These are phyloP conservation scores for Oryzias celebensis DNA, from an alignment of 2,113 vertebrate species.

Conservation along the genomic window DNA sequence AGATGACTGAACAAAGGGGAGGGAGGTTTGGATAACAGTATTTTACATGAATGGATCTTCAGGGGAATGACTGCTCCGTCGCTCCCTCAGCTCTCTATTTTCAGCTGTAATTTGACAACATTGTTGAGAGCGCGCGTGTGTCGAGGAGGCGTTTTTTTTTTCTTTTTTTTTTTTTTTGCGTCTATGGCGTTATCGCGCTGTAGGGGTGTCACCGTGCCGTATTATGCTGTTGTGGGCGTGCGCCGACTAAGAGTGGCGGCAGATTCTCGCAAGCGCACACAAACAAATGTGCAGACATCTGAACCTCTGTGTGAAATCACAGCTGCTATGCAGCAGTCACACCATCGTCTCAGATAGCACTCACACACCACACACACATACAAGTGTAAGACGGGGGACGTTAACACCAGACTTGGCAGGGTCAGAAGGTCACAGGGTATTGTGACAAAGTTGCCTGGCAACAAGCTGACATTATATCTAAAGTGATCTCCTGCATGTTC, in stretches of 20 bases:
- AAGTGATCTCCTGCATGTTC: background rate
- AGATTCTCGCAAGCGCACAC: conserved; percentile 4
- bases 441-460: conserved; percentile 66
- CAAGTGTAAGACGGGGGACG: conserved; percentile 42
- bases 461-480: conserved; percentile 42
- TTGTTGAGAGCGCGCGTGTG: conserved; percentile 10
- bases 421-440: conserved; percentile 70
- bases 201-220: conserved; percentile 53
- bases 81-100: conserved; percentile 55
- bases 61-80: conserved; percentile 61
- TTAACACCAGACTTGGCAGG: conserved; percentile 60
- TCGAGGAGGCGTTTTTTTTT: conserved; percentile 12
- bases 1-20: conserved; percentile 55
- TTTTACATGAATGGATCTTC: conserved; percentile 75
- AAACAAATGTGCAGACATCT: conserved; percentile 1
- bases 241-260: conserved; percentile 40
- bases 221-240: conserved; percentile 51
- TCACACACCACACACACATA: conserved; percentile 10
- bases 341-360: conserved; percentile 62
- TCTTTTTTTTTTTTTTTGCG: conserved; percentile 29
- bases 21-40: conserved; percentile 66
- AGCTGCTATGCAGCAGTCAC: conserved; percentile 66
- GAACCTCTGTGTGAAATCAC: conserved; percentile 54
- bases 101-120: conserved; percentile 53
- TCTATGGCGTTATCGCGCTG: conserved; percentile 44